Conservation (phyloP, 2,888 invertebrate species). For the Mermis nigrescens region DNA sequence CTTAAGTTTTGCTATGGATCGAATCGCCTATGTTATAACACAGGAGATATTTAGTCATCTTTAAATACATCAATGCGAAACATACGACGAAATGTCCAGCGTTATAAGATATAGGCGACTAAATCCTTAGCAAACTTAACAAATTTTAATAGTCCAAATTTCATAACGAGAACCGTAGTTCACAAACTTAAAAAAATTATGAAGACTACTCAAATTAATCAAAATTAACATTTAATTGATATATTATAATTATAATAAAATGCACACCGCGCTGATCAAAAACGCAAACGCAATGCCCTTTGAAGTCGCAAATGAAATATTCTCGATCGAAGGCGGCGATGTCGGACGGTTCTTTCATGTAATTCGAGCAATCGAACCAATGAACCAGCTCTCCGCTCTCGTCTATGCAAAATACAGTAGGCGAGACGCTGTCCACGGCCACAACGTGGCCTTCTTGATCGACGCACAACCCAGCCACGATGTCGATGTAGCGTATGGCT, state of each 20-base stretch:
- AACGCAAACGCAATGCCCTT: conserved; percentile 44
- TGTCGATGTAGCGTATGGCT: conserved; percentile 39
- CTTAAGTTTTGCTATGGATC: too few species aligned
- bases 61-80: too few species aligned
- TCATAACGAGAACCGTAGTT: too few species aligned
- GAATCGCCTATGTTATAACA: too few species aligned
- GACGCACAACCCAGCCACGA: conserved; percentile 73
- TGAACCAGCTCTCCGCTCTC: conserved; percentile 75
- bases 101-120: too few species aligned
- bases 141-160: too few species aligned
- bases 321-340: conserved; percentile 80
- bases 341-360: conserved; percentile 91
- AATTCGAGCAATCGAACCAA: conserved; percentile 94
- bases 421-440: conserved; percentile 87
- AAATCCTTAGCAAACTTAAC: too few species aligned
- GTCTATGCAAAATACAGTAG: conserved; percentile 78
- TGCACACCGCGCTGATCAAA: conserved; percentile 8
- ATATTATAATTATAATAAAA: not conserved
- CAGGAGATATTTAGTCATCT: too few species aligned
- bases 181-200: too few species aligned
- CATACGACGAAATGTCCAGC: too few species aligned
- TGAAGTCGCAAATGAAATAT: conserved; percentile 82
- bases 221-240: too few species aligned
- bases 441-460: conserved; percentile 49
- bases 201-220: too few species aligned